Evolutionary conservation across 2,888 invertebrate species (phyloP), one percentile per base, ranked within the genome.

Genomic region (Leptarthrus brevirostris): DNA sequence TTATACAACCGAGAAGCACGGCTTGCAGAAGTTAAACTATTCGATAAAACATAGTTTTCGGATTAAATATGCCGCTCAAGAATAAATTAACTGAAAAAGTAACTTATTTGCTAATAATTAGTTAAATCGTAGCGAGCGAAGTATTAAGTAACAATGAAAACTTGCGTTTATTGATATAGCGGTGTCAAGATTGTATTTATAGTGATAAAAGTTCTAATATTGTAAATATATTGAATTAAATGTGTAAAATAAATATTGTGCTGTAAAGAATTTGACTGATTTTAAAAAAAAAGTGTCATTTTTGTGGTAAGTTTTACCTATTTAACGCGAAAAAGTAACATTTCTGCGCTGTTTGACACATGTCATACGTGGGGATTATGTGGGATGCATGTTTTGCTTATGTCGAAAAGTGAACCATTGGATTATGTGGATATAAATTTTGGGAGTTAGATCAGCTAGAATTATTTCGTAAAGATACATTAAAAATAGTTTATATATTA

Each of bases 331-430:
- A 20, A 52, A 52, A 18, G 1, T 20, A 14, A 10, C 18, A 52
- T 2, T 16, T 44, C 14, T 47, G 69, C 49, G 20, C 12, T 49
- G 34, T 52, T 54, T 69, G 52, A 69, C 69, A 69, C 52, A 52
- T 69, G 69, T 36, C 69, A 69, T 49, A 69, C 69, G 69, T 69
- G 69, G 69, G 69, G n/a, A n/a, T n/a, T n/a, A n/a, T n/a, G n/a
- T n/a, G n/a, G n/a, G n/a, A n/a, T n/a, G n/a, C n/a, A n/a, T n/a
- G n/a, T n/a, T n/a, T n/a, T n/a, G n/a, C n/a, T n/a, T n/a, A n/a
- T n/a, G n/a, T n/a, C n/a, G n/a, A n/a, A n/a, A n/a, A n/a, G n/a
- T n/a, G n/a, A n/a, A n/a, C n/a, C n/a, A n/a, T n/a, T n/a, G n/a
- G n/a, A n/a, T n/a, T n/a, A n/a, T n/a, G n/a, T n/a, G n/a, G n/a